Conservation (phyloP, 2,888 invertebrate genomes). For the Clunio marinus region DNA sequence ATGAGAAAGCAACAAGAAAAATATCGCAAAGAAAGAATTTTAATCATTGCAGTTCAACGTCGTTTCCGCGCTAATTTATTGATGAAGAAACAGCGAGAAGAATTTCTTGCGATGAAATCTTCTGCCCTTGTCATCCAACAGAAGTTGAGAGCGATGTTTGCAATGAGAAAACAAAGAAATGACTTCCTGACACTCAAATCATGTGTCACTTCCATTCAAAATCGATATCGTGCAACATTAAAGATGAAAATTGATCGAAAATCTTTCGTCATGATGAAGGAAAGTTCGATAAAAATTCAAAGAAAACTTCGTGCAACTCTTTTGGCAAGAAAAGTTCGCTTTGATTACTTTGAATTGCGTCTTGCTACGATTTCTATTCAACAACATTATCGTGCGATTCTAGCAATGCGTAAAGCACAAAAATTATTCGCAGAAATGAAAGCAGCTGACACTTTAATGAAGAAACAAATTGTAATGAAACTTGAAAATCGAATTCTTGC, state of each 20-base stretch:
- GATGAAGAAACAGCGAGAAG: constrained; percentile 16
- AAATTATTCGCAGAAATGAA: not conserved
- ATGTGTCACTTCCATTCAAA: constrained; percentile 44
- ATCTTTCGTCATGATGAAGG: not conserved
- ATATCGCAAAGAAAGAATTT: not conserved
- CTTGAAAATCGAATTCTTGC: constrained; percentile 44
- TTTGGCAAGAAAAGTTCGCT: constrained; percentile 44
- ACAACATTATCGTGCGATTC: constrained; percentile 43
- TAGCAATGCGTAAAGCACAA: not conserved
- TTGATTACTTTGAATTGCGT: constrained; percentile 41
- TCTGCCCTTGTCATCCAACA: constrained; percentile 47
- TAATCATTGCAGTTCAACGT: not conserved
- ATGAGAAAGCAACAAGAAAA: constrained; percentile 44
- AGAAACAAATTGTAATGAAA: constrained; percentile 46
- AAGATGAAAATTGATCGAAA: not conserved
- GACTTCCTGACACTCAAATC: constrained; percentile 46
- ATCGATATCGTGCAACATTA: constrained; percentile 15
- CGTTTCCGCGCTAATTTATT: not conserved
- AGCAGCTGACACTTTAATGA: constrained; percentile 35
- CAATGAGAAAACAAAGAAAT: constrained; percentile 45
- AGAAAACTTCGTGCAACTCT: constrained; percentile 49
- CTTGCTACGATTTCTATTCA: constrained; percentile 42
- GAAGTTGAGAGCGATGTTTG: constrained; percentile 45
- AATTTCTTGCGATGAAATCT: constrained; percentile 50
- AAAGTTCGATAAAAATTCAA: constrained; percentile 46